Base-by-base conservation (phyloP, 1,140 invertebrate species). In the Drosophila pallidifrons region DNA sequence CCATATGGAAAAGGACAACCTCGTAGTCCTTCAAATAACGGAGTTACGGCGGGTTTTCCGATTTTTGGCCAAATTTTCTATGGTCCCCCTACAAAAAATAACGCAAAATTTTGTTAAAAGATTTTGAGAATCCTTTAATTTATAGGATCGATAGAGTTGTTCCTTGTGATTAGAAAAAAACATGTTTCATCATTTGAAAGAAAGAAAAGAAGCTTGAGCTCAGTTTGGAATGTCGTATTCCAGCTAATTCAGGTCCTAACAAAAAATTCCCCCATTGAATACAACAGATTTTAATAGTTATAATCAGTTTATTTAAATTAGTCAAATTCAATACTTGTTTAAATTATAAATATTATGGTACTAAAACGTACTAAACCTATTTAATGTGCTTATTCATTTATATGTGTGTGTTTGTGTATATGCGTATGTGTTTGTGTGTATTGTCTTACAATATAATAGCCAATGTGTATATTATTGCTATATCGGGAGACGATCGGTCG, bases 361-460 rank as follows among this genome's bases (percentile, higher is more conserved):
- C 77, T 80, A 80, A 77, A 80, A 80, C 77, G 77, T 80, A 80
- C 77, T 74, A 77, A 45, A 45, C 41, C 47, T 65, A 71, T 68
- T 61, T 35, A 15, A 67, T 65, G 25, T 54, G 32, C 16, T 41
- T n/a, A 46, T 51, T n/a, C 25, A 65, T 52, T 13, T 41, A 63
- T 35, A 30, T 41, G 38, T 54, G 1, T 54, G 32, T 15, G 47
- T 51, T 54, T 46, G 38, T 47, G 5, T 13, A 4, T 11, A 38
- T 38, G 0, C 8, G n/a, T n/a, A 25, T 61, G 35, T 57, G 32
- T 15, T 1, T 41, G 5, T 59, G 35, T 54, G 5, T 16, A 2
- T 11, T 64, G 13, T 46, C 49, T 76, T 67, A 70, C n/a, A 52
- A 35, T 58, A 59, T 46, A 35, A 64, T 72, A 65, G 59, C 74